Evolutionary conservation across 2,113 vertebrate genomes (phyloP).

Genomic region (Glaucidium brasilianum): DNA sequence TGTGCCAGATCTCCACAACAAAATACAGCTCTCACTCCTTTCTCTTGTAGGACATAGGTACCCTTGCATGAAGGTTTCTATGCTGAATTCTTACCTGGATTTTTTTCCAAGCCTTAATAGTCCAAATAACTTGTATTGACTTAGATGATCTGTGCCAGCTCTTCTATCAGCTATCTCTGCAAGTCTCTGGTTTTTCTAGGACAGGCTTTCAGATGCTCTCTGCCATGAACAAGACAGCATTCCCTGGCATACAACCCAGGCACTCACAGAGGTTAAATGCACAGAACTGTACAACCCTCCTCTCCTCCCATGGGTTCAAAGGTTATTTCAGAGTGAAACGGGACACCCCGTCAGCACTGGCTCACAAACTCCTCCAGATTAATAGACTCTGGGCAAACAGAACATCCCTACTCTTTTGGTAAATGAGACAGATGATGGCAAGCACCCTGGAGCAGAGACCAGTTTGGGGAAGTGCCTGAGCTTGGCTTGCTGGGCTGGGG

Average conservation of each 20-base stretch:
- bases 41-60: background rate
- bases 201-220: background rate
- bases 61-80: background rate
- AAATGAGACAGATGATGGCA: background rate
- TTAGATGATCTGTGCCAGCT: background rate
- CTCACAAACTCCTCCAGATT: background rate
- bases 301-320: fast-evolving
- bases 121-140: background rate
- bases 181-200: background rate
- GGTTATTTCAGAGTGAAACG: background rate
- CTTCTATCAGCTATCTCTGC: background rate
- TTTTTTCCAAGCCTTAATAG: background rate
- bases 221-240: background rate
- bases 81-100: background rate
- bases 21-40: background rate
- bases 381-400: background rate
- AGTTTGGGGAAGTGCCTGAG: background rate
- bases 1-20: background rate
- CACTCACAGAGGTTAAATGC: background rate
- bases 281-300: background rate
- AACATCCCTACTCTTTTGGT: background rate
- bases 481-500: background rate
- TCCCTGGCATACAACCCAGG: background rate
- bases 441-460: background rate
- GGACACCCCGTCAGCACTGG: background rate